Evolutionary conservation across 2,113 vertebrate species (phyloP).

Genomic region (Crotalus helleri): DNA sequence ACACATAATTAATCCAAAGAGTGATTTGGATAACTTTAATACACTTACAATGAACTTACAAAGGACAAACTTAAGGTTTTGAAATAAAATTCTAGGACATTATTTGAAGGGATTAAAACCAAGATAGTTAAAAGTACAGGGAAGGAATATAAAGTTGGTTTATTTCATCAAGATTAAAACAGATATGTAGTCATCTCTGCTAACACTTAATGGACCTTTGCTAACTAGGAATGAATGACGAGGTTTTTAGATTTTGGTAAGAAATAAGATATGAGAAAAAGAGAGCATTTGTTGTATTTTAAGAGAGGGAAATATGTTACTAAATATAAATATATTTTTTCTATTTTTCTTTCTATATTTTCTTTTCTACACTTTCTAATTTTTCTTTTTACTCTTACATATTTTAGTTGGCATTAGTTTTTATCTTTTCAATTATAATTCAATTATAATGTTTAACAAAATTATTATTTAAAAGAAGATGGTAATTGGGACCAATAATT

Average conservation of each 20-base stretch:
- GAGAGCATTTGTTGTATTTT: neutral
- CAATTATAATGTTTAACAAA: neutral
- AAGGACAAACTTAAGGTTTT: no score
- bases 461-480: neutral
- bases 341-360: neutral
- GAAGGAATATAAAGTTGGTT: no score
- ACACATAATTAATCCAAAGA: neutral
- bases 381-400: neutral
- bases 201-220: no score
- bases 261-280: neutral
- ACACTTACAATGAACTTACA: no score
- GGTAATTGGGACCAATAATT: neutral
- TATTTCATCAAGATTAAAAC: no score
- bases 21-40: no score
- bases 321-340: neutral
- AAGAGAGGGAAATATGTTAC: neutral
- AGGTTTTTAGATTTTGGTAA: no score
- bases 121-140: no score
- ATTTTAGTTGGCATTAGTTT: neutral
- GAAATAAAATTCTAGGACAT: no score
- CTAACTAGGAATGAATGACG: no score
- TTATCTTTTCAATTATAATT: neutral
- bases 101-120: no score
- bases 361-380: neutral
- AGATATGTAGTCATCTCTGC: no score